Base-by-base conservation (phyloP, 92 coral and sea anemone species). In the Phenganax subtilis region DNA sequence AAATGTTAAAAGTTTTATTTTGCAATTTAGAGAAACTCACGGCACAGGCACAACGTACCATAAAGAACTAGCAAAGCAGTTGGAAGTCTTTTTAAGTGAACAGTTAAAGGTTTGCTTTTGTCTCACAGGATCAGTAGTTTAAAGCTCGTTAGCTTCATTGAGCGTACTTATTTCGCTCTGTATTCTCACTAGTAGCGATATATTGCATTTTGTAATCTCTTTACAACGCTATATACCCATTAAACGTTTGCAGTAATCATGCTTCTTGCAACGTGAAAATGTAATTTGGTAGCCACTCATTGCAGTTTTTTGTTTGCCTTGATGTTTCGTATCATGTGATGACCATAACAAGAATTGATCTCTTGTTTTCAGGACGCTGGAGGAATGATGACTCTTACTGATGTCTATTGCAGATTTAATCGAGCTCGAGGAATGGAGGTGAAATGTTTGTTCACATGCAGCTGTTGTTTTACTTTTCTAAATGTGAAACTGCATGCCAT, bases 341-440 rank as follows among this genome's bases (percentile, higher is more conserved):
- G 8, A 9, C 7, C 51, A 4, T 20, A 15, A 69, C 7, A 30
- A 10, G 12, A 1, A 3, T 12, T 55, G 25, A 31, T 0, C 5
- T 52, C 16, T 8, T 8, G 7, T 71, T 59, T 9, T 76, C 61
- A 91, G 96, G 92, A 91, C 53, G 91, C 88, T 82, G 97, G 90
- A 9, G 98, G 98, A 10, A 96, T 96, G 97, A 96, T 96, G 99
- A 83, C 97, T 0, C 70, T 96, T 51, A 88, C 90, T 10, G 99
- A 96, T 80, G 99, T 96, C 16, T 96, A 96, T 77, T 96, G 99
- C 58, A 88, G 97, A 60, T 90, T 96, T 85, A 96, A 96, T 79
- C 87, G 99, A 79, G 99, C 99, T 58, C 86, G 99, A 83, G 99
- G 99, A 68, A 96, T 96, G 99, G 97, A 96, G 97, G 99, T 96